Conservation (phyloP, 2,113 vertebrate genomes). For the Perognathus longimembris region DNA sequence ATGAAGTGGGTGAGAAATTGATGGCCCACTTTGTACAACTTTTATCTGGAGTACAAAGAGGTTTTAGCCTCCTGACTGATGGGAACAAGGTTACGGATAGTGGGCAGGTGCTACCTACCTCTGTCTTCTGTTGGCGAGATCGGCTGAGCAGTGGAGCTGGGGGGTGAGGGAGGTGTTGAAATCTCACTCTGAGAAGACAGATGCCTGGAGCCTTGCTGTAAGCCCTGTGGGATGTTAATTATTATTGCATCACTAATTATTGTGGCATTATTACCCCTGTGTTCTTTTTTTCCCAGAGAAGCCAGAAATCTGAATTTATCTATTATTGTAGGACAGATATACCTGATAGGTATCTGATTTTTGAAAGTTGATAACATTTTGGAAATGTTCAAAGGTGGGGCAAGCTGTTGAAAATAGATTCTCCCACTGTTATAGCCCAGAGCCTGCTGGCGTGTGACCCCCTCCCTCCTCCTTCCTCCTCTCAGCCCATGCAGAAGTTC, state of each 20-base stretch:
- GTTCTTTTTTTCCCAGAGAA: not conserved
- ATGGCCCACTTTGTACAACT: not conserved
- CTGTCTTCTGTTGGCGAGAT: not conserved
- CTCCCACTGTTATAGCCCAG: not conserved
- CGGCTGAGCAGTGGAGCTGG: too few species aligned
- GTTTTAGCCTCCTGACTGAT: not conserved
- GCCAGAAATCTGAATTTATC: not conserved
- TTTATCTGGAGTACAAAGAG: not conserved
- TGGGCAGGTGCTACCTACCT: accelerated
- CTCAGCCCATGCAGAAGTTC: not conserved
- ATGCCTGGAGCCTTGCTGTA: not conserved
- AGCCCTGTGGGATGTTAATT: too few species aligned
- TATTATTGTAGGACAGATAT: not conserved
- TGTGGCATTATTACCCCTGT: not conserved
- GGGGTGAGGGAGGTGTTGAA: too few species aligned
- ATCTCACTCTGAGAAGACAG: too few species aligned
- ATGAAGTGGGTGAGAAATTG: not conserved
- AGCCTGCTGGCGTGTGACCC: not conserved
- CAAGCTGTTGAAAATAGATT: slow-evolving; percentile 17
- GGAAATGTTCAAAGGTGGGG: not conserved
- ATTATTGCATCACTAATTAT: too few species aligned
- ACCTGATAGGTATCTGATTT: slow-evolving; percentile 49
- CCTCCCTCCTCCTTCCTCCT: not conserved
- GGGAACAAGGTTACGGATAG: not conserved
- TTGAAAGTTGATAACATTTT: not conserved